Evolutionary conservation across 2,888 invertebrate species (phyloP).

Genomic region (Ennomos quercinarius): DNA sequence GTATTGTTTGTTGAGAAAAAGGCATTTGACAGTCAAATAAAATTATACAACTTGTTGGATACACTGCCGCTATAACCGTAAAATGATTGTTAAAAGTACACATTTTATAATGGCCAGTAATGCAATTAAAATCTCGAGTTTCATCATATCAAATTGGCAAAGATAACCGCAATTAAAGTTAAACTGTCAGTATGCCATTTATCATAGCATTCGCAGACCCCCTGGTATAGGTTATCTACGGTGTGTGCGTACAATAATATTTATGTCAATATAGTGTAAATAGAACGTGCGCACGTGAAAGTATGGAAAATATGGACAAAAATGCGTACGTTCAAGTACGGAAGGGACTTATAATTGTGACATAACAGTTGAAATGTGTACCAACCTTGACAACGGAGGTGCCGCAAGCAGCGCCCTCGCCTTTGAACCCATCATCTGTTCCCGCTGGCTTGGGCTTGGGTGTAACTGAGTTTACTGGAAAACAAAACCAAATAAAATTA

Average conservation of each 20-base stretch:
- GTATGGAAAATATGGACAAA: conserved; percentile 2
- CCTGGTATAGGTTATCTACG: conserved; percentile 19
- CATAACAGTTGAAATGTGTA: neutral
- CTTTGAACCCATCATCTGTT: conserved; percentile 89
- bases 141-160: conserved; percentile 2
- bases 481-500: conserved; percentile 5
- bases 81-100: too few relatives aligned
- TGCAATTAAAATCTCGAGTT: conserved; percentile 5
- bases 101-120: neutral
- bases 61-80: too few relatives aligned
- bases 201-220: conserved; percentile 17
- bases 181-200: conserved; percentile 4
- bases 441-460: conserved; percentile 86
- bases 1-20: too few relatives aligned
- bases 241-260: too few relatives aligned
- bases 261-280: too few relatives aligned
- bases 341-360: too few relatives aligned
- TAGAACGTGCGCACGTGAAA: neutral
- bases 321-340: too few relatives aligned
- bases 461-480: conserved; percentile 67
- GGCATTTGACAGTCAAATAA: too few relatives aligned
- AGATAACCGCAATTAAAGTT: conserved; percentile 22
- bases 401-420: conserved; percentile 89
- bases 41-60: too few relatives aligned
- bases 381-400: conserved; percentile 77